Evolutionary conservation across 2,797 vertebrate genomes (phyloP).

Genomic region (Parotocinclus haroldoi): DNA sequence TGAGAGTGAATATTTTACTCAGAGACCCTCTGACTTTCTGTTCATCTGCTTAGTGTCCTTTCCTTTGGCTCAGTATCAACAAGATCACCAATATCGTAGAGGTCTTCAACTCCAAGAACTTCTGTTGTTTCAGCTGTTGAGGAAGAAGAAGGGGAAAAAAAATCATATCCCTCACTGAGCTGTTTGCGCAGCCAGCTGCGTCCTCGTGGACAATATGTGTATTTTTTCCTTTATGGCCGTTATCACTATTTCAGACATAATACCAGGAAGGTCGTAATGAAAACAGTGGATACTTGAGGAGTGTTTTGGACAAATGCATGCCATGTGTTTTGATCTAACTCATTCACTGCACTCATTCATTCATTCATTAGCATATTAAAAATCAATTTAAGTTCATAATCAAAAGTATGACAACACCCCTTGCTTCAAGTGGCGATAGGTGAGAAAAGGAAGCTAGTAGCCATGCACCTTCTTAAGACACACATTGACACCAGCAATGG

Average conservation of each 20-base stretch:
- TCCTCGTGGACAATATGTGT: constrained; percentile 40
- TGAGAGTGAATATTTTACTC: constrained; percentile 12
- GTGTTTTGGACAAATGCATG: constrained; percentile 7
- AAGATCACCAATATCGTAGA: constrained; percentile 54
- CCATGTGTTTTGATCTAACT: not conserved
- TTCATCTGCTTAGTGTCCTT: constrained; percentile 43
- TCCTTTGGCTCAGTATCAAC: constrained; percentile 48
- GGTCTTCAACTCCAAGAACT: constrained; percentile 56
- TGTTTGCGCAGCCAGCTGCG: constrained; percentile 53
- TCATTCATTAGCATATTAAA: not conserved
- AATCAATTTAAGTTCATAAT: not conserved
- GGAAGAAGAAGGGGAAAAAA: constrained; percentile 41
- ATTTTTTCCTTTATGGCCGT: constrained; percentile 30
- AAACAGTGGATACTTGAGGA: constrained; percentile 4
- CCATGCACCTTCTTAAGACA: no score
- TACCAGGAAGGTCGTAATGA: constrained; percentile 43
- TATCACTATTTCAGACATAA: constrained; percentile 39
- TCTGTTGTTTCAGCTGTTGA: constrained; percentile 71
- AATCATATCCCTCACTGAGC: constrained; percentile 39
- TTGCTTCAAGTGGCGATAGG: no score
- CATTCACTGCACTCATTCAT: no score
- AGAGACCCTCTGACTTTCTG: constrained; percentile 30
- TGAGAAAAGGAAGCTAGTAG: no score
- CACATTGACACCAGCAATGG: no score
- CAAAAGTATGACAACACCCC: not conserved